Percentiles rank a stretch among this genome's conserved stretches.
These are phyloP conservation scores for Pelochelys cantorii DNA, from an alignment of 2,797 vertebrate genomes.

Conservation along the genomic window DNA sequence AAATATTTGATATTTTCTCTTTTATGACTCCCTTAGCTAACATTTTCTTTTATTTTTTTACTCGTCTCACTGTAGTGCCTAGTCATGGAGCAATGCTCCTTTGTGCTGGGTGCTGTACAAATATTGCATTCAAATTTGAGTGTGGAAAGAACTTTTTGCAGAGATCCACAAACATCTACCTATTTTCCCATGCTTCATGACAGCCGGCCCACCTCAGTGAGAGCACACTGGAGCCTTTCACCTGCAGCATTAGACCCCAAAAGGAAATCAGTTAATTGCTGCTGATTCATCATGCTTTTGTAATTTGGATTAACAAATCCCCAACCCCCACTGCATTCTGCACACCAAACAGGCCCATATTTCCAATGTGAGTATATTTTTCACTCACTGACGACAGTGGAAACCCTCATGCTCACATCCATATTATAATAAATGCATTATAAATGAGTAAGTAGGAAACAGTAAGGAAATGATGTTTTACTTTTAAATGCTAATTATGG, in stretches of 20 bases:
- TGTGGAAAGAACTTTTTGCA: conserved; percentile 54
- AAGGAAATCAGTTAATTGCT: conserved; percentile 43
- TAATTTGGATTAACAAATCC: conserved; percentile 67
- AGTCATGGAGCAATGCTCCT: neutral
- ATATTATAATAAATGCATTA: conserved; percentile 88
- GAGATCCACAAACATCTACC: neutral
- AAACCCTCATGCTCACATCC: conserved; percentile 77
- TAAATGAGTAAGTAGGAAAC: conserved; percentile 88
- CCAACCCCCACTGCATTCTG: conserved; percentile 24
- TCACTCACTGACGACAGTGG: conserved; percentile 71
- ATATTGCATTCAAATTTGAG: conserved; percentile 49
- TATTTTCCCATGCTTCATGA: conserved; percentile 53
- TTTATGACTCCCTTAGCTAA: conserved; percentile 30
- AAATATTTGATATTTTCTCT: conserved; percentile 31
- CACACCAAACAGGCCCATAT: neutral
- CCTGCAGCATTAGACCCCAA: conserved; percentile 21
- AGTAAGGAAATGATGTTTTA: conserved; percentile 89
- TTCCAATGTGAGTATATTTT: conserved; percentile 42
- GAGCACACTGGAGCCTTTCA: conserved; percentile 11
- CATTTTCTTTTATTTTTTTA: conserved; percentile 40
- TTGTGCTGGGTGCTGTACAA: neutral
- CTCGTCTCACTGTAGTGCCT: neutral
- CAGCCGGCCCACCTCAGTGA: conserved; percentile 23
- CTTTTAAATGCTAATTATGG: conserved; percentile 90
- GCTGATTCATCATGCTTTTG: conserved; percentile 44